Percentiles rank a stretch among this genome's conserved stretches.
Evolutionary conservation across 2,113 vertebrate species (phyloP).

Genomic region (Synodontis membranacea): DNA sequence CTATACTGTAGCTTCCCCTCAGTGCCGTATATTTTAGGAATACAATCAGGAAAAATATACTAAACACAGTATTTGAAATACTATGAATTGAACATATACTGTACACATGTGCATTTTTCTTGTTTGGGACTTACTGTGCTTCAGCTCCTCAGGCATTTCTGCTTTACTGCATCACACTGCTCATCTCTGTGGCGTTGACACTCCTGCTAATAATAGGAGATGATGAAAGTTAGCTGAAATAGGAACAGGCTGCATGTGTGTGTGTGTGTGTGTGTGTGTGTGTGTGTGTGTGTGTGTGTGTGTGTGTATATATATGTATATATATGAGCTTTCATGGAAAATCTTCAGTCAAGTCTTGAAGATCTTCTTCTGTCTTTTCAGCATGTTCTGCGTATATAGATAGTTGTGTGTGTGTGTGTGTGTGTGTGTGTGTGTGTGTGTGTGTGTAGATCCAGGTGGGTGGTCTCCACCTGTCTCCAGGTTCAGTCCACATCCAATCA

Average conservation of each 20-base stretch:
- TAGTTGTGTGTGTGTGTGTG: background rate
- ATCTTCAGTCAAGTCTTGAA: background rate
- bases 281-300: too few species aligned
- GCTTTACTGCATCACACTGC: constrained; percentile 38
- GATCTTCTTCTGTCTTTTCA: background rate
- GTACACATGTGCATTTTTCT: background rate
- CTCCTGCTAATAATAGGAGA: constrained; percentile 4
- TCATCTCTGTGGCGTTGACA: background rate
- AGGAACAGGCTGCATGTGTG: background rate
- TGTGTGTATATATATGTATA: too few species aligned
- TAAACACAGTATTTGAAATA: too few species aligned
- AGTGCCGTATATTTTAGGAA: too few species aligned
- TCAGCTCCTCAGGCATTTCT: constrained; percentile 12
- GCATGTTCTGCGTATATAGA: constrained; percentile 32
- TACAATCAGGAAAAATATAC: too few species aligned
- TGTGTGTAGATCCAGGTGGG: constrained; percentile 87
- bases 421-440: constrained; percentile 12
- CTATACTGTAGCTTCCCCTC: too few species aligned
- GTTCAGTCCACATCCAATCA: constrained; percentile 84
- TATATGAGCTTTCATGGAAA: background rate
- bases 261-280: background rate
- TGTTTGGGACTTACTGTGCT: background rate
- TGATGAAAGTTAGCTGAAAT: constrained; percentile 38
- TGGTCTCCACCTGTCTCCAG: constrained; percentile 87
- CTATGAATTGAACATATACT: background rate